phyloP scores from a whole-genome alignment of 2,888 invertebrate genomes.

The Aporophyla lueneburgensis region DNA sequence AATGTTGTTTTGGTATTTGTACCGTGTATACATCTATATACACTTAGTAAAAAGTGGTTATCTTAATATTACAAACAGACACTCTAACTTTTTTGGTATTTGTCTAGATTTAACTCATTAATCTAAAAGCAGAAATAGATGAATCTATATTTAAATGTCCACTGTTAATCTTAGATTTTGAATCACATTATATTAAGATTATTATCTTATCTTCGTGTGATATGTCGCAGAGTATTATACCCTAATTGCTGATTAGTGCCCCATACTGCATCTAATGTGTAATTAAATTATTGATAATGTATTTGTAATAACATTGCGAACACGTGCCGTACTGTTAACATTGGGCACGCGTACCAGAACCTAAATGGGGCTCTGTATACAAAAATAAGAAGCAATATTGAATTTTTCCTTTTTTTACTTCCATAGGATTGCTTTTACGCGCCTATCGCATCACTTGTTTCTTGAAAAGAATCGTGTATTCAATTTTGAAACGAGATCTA shows the following conservation, averaged over 20 bases:
- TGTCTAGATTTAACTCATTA: not conserved
- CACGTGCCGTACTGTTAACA: not conserved
- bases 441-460: not conserved
- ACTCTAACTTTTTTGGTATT: too few relatives aligned
- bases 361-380: not conserved
- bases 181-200: not conserved
- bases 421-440: not conserved
- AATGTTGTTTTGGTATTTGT: too few relatives aligned
- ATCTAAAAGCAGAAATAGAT: not conserved
- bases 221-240: not conserved
- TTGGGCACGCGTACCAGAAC: not conserved
- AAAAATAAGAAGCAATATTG: not conserved
- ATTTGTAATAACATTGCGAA: not conserved
- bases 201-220: not conserved
- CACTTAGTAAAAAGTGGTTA: too few relatives aligned
- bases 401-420: not conserved
- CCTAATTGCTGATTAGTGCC: not conserved
- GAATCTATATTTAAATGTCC: not conserved
- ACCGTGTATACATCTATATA: too few relatives aligned
- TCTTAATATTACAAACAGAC: too few relatives aligned
- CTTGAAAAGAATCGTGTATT: not conserved
- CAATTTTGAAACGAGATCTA: not conserved
- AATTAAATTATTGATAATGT: not conserved
- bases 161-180: not conserved
- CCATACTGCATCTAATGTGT: not conserved